Percentiles rank a stretch among this genome's conserved stretches.
These are phyloP conservation scores for Garra rufa DNA, from an alignment of 2,113 vertebrate species.

Conservation along the genomic window DNA sequence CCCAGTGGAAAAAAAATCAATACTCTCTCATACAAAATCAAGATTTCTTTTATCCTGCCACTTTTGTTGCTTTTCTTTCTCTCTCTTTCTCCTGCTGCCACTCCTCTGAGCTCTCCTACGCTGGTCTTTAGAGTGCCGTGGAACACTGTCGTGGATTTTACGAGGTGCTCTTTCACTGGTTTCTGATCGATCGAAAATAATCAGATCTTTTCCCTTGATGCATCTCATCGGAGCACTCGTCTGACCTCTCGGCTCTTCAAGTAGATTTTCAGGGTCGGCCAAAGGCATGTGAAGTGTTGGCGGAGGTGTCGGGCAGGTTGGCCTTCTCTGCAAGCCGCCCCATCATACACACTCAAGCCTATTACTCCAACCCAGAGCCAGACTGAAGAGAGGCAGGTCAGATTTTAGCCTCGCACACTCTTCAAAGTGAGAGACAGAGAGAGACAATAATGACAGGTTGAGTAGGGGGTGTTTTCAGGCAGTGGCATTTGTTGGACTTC, in stretches of 20 bases:
- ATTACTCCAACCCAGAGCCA: not conserved
- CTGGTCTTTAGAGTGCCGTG: not conserved
- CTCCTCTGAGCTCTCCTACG: not conserved
- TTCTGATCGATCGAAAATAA: conserved; percentile 47
- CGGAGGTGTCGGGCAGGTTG: not conserved
- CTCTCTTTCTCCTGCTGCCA: conserved; percentile 40
- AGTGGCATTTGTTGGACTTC: not conserved
- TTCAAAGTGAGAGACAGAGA: conserved; percentile 37
- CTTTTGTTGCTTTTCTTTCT: conserved; percentile 60
- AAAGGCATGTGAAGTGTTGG: not conserved
- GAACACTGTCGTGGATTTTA: conserved; percentile 22
- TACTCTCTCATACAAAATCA: conserved; percentile 81
- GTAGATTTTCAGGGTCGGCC: conserved; percentile 6
- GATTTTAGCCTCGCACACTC: not conserved
- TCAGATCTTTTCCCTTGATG: conserved; percentile 36
- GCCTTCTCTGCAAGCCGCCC: not conserved
- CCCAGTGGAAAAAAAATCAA: conserved; percentile 79
- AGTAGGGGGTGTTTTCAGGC: conserved; percentile 19
- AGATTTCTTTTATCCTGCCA: conserved; percentile 79
- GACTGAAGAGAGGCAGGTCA: conserved; percentile 21
- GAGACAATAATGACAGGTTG: not conserved
- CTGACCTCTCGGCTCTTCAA: conserved; percentile 11
- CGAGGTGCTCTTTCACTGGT: conserved; percentile 21
- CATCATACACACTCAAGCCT: conserved; percentile 17
- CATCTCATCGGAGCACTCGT: conserved; percentile 21